These are phyloP conservation scores for Diglossa brunneiventris DNA, from an alignment of 2,113 vertebrate genomes.

Conservation along the genomic window DNA sequence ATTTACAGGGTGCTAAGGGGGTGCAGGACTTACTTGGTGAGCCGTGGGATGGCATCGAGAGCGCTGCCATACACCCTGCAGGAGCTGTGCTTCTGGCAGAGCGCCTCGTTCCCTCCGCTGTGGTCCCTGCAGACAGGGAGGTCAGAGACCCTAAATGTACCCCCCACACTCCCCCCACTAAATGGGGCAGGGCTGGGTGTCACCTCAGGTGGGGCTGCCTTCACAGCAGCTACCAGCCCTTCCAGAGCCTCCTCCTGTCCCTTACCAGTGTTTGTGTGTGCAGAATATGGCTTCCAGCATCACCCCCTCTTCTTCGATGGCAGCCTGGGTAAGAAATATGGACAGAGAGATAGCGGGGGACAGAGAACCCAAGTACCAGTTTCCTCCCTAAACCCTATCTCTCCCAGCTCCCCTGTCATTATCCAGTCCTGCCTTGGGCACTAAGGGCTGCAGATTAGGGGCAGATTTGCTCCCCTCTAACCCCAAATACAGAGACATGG, in stretches of 20 bases:
- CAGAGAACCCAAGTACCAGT: not conserved
- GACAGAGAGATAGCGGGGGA: not conserved
- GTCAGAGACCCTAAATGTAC: not conserved
- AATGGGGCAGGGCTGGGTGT: not conserved
- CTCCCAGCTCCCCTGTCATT: not conserved
- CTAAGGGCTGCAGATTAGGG: not conserved
- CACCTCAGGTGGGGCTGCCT: not conserved
- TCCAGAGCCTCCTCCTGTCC: not conserved
- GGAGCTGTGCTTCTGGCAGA: conserved; percentile 79
- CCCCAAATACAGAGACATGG: not conserved
- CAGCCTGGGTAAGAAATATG: conserved; percentile 68
- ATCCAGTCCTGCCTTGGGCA: not conserved
- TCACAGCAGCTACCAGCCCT: not conserved
- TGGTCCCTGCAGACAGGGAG: conserved; percentile 83
- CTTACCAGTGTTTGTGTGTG: conserved; percentile 98
- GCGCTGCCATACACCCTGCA: conserved; percentile 90
- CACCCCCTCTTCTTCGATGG: conserved; percentile 85
- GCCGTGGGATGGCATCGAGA: conserved; percentile 88
- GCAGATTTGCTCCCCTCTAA: not conserved
- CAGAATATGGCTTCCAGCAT: conserved; percentile 91
- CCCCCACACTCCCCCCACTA: too few species aligned
- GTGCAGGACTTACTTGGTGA: conserved; percentile 85
- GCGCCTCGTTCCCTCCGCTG: conserved; percentile 87
- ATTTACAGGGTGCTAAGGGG: not conserved
- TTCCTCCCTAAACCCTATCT: not conserved